phyloP scores from a whole-genome alignment of 2,797 vertebrate genomes.

The Enteromius treurensis region DNA sequence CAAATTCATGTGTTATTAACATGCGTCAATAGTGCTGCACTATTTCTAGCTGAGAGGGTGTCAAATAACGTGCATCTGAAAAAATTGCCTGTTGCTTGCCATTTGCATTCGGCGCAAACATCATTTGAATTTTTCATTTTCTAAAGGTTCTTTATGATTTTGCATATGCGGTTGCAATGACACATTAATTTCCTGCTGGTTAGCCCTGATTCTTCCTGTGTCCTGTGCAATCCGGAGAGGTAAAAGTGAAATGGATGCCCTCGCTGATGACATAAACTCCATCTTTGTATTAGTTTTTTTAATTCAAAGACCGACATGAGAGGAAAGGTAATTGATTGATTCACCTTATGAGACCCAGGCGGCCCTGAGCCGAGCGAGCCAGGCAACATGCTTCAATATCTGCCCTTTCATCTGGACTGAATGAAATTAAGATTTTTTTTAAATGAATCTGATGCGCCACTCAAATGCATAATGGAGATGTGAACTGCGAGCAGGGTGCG shows the following conservation, averaged over 20 bases:
- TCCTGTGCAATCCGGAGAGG: conserved; percentile 60
- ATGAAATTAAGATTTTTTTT: conserved; percentile 50
- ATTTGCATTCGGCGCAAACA: conserved; percentile 57
- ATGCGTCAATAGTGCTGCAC: conserved; percentile 13
- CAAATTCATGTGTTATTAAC: conserved; percentile 26
- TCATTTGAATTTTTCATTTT: conserved; percentile 56
- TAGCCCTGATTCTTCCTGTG: conserved; percentile 38
- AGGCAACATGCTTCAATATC: conserved; percentile 15
- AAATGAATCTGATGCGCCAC: conserved; percentile 58
- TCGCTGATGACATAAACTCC: conserved; percentile 53
- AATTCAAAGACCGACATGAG: conserved; percentile 61
- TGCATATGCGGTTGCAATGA: conserved; percentile 56
- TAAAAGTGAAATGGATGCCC: conserved; percentile 63
- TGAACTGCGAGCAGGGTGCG: conserved; percentile 46
- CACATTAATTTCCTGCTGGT: conserved; percentile 75
- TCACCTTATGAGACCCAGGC: conserved; percentile 37
- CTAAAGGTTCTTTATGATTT: conserved; percentile 54
- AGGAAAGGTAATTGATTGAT: conserved; percentile 44
- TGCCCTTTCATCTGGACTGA: conserved; percentile 44
- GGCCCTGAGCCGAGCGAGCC: conserved; percentile 19
- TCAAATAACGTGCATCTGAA: conserved; percentile 45
- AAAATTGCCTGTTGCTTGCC: conserved; percentile 43
- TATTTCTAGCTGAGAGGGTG: conserved; percentile 20
- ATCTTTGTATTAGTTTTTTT: conserved; percentile 62
- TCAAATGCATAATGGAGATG: conserved; percentile 62